Conservation (phyloP, 1,140 invertebrate species). For the Procambarus clarkii region DNA sequence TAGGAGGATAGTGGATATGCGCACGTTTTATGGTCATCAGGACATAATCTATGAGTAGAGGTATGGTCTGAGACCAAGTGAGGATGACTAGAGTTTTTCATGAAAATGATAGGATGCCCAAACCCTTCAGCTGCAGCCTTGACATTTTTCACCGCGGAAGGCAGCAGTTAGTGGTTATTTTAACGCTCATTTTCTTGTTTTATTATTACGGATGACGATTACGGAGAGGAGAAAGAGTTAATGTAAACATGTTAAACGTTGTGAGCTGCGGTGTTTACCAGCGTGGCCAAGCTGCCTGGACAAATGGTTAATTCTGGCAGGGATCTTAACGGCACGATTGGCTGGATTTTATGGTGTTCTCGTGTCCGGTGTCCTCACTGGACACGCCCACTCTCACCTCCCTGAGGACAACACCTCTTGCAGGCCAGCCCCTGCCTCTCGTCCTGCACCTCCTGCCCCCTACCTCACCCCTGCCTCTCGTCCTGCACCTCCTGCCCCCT, state of each 20-base stretch:
- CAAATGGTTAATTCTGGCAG: background rate
- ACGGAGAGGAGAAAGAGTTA: background rate
- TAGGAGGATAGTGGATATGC: background rate
- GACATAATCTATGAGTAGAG: background rate
- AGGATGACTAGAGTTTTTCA: background rate
- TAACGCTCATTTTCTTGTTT: background rate
- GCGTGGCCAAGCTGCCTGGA: background rate
- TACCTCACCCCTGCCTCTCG: background rate
- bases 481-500: background rate
- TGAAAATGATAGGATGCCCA: background rate
- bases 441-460: background rate
- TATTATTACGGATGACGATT: background rate
- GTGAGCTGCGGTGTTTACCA: background rate
- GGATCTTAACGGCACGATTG: background rate
- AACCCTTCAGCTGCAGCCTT: background rate
- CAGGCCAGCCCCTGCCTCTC: background rate
- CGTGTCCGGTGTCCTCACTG: background rate
- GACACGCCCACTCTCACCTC: background rate
- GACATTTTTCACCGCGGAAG: background rate
- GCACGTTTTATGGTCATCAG: constrained; percentile 14
- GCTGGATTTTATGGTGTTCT: background rate
- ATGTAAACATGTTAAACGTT: background rate
- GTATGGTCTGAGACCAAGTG: background rate
- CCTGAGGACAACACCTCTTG: too few relatives aligned
- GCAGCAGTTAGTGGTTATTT: background rate